phyloP scores from a whole-genome alignment of 2,888 invertebrate species.

The Busseola fusca region DNA sequence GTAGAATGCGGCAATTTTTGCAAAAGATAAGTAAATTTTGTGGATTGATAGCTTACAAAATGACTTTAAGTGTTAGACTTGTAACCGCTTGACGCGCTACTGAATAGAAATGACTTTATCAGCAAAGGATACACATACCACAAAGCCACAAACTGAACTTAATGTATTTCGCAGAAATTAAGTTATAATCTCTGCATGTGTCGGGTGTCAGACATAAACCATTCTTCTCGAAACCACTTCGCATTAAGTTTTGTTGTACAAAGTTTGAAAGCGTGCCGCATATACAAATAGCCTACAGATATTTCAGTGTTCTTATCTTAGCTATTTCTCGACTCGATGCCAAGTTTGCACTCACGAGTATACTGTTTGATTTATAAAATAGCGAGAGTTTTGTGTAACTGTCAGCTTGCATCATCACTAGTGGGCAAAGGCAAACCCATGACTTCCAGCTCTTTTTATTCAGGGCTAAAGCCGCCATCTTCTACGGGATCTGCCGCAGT shows the following conservation, averaged over 20 bases:
- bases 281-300: constrained; percentile 34
- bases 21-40: background rate
- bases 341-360: constrained; percentile 11
- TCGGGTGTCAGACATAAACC: constrained; percentile 45
- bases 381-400: background rate
- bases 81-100: constrained; percentile 11
- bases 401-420: no score
- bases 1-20: background rate
- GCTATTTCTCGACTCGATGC: constrained; percentile 5
- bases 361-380: constrained; percentile 4
- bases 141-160: constrained; percentile 10
- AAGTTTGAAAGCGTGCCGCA: constrained; percentile 28
- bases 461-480: no score
- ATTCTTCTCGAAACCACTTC: constrained; percentile 9
- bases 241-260: constrained; percentile 17
- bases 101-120: constrained; percentile 11
- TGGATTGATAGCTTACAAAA: background rate
- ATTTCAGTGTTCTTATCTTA: constrained; percentile 27
- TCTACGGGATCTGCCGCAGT: background rate
- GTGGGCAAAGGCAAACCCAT: no score
- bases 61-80: background rate
- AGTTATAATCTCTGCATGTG: constrained; percentile 34
- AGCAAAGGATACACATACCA: background rate
- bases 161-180: constrained; percentile 19
- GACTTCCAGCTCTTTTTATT: no score